Base-by-base conservation (phyloP, 2,113 vertebrate genomes). In the Saccopteryx leptura region DNA sequence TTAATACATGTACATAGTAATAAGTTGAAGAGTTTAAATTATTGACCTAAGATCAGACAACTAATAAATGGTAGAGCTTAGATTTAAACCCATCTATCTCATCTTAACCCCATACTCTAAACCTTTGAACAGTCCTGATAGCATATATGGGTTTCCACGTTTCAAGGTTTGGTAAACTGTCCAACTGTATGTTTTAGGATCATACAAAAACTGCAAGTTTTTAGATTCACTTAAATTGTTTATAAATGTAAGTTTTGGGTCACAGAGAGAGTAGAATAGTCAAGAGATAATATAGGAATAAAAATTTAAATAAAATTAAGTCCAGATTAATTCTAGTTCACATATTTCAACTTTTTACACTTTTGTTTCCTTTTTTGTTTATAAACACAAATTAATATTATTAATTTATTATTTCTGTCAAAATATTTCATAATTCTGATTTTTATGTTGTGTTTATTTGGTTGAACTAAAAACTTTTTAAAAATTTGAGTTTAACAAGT, bases 231-330 rank as follows among this genome's bases (percentile, higher is more conserved):
- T 88, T 85, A 65, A 85, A 60, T 69, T 4, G 26, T 81, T 71
- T 4, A 74, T 96, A 31, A 48, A 46, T 84, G 15, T 39, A 66
- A 82, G 11, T 33, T 11, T 71, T 79, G 9, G 8, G 39, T 71
- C 46, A 81, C 33, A 91, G 33, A 50, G 76, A 23, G n/a, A 82
- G 6, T 69, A 12, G 39, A 66, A 28, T 88, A 63, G n/a, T 80
- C 24, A 94, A 17, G 6, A 94, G 84, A 88, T 63, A 95, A 76
- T 58, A 19, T 28, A 60, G 7, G 17, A 31, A 28, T 76, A 21
- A 86, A 21, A 91, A 75, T 76, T 84, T 85, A 90, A 86, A 61
- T 68, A 75, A 81, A 88, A 65, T 60, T 48, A 93, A 80, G 58
- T 33, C 24, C 52, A 90, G 61, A 83, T 96, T 81, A 66, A 48